Evolutionary conservation across 2,888 invertebrate genomes (phyloP).

Genomic region (Dynastes hyllus): DNA sequence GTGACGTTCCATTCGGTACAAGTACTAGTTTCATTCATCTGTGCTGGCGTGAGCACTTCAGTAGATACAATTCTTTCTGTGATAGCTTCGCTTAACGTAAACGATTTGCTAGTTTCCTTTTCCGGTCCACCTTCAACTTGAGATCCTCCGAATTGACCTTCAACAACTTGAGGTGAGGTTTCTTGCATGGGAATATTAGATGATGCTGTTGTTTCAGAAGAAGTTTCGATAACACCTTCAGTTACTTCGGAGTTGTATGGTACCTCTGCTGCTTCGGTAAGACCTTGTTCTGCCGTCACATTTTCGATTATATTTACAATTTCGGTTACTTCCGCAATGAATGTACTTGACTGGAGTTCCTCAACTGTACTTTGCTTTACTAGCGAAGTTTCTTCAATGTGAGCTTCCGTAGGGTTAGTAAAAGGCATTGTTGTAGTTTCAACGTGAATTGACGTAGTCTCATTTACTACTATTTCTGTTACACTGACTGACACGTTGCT

Average conservation of each 20-base stretch:
- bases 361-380: background rate
- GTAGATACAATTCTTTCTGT: background rate
- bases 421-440: background rate
- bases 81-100: background rate
- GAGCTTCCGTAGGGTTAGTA: background rate
- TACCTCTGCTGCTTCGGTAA: background rate
- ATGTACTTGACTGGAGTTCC: background rate
- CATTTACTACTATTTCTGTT: background rate
- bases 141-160: background rate
- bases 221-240: background rate
- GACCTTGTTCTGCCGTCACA: background rate
- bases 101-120: background rate
- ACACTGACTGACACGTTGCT: background rate
- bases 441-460: background rate
- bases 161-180: background rate
- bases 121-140: background rate
- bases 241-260: too few relatives aligned
- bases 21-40: too few relatives aligned
- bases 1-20: background rate
- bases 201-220: background rate
- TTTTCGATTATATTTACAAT: background rate
- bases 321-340: background rate
- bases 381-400: background rate
- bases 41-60: too few relatives aligned
- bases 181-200: background rate